These are phyloP conservation scores for Sparidentex hasta DNA, from an alignment of 2,797 vertebrate species.

Conservation along the genomic window DNA sequence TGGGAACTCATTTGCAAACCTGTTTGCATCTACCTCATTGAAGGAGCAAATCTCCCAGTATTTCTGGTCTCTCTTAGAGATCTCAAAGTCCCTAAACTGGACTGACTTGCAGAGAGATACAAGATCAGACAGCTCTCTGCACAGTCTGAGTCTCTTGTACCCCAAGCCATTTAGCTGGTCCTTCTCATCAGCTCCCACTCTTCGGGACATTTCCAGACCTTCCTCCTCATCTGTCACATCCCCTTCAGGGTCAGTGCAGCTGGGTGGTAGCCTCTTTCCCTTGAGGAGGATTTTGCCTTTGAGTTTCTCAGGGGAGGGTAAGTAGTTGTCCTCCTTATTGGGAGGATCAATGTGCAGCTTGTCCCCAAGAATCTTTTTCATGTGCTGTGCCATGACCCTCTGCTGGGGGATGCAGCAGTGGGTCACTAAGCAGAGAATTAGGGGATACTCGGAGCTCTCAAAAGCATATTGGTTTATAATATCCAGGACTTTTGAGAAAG, in stretches of 20 bases:
- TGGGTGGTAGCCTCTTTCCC: slow-evolving; percentile 88
- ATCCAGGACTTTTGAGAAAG: slow-evolving; percentile 90
- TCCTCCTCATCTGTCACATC: slow-evolving; percentile 94
- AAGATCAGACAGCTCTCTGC: slow-evolving; percentile 91
- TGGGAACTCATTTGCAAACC: slow-evolving; percentile 92
- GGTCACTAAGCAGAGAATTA: slow-evolving; percentile 92
- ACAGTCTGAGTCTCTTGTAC: slow-evolving; percentile 85
- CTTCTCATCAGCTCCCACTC: slow-evolving; percentile 86
- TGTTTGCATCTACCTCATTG: slow-evolving; percentile 93
- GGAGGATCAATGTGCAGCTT: slow-evolving; percentile 88
- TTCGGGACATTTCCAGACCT: slow-evolving; percentile 89
- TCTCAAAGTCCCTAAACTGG: slow-evolving; percentile 92
- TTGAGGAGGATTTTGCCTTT: slow-evolving; percentile 93
- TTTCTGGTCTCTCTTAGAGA: slow-evolving; percentile 88
- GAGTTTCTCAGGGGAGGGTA: slow-evolving; percentile 92
- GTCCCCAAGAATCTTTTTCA: slow-evolving; percentile 92
- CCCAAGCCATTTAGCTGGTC: slow-evolving; percentile 86
- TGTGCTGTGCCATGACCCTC: slow-evolving; percentile 90
- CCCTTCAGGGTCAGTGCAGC: slow-evolving; percentile 86
- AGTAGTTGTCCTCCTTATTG: slow-evolving; percentile 86
- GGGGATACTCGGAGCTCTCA: slow-evolving; percentile 91
- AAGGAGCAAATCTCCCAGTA: slow-evolving; percentile 95
- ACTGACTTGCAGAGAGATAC: slow-evolving; percentile 91
- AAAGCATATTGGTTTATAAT: slow-evolving; percentile 94
- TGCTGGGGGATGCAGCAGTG: slow-evolving; percentile 91